Evolutionary conservation across 1,140 invertebrate species (phyloP), one percentile per base, ranked within the genome.

Genomic region (Rhopalosiphum padi): DNA sequence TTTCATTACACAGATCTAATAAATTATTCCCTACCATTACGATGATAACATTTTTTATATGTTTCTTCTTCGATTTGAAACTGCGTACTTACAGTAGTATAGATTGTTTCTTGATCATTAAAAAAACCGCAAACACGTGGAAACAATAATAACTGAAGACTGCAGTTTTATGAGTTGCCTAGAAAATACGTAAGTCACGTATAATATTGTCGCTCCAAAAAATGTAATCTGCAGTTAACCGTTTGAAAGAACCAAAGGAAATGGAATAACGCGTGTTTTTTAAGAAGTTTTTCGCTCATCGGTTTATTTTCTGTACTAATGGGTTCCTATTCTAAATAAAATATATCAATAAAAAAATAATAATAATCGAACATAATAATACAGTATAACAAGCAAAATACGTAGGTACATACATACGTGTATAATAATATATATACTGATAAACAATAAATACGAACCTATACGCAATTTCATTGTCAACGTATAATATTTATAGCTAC

Each of bases 301-400:
- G 46, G n/a, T 92, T 92, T 92, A 92, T 92, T 83, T 83, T 51
- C 46, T 85, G 43, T 92, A 48, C 43, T 83, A 85, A 48, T 85
- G 77, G 53, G 68, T 92, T 53, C 82, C 60, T 77, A n/a, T 53
- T 53, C 77, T 92, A 92, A 85, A 92, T 92, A 92, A 92, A 92
- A 85, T 92, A 85, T 92, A 85, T 92, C 35, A 85, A 92, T 92
- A 92, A 37, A 83, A 92, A 85, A 83, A 83, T 82, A 83, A 85
- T 83, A 92, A 92, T 92, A 83, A 22, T 83, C 30, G 46, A 92
- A 92, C 46, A 92, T 85, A 92, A 92, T 92, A 87, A 48, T 87
- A 85, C 48, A 83, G 91, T 92, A 53, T 92, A 92, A 92, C 91
- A 92, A 92, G 91, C 91, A 92, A 48, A 85, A 85, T 85, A 85